Evolutionary conservation across 2,888 invertebrate genomes (phyloP).

Genomic region (Melipona bicolor): DNA sequence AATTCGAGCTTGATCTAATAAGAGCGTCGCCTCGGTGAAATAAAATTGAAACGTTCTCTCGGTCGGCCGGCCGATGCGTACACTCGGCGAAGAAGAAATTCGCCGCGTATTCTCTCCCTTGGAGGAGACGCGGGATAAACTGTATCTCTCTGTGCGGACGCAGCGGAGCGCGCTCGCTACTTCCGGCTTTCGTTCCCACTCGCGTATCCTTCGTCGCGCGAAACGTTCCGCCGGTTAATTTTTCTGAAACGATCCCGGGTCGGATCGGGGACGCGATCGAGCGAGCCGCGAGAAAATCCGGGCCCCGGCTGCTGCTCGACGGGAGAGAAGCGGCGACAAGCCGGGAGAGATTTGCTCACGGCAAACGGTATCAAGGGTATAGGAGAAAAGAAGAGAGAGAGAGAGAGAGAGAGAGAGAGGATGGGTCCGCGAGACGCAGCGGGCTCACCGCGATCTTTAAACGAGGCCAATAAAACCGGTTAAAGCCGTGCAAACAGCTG

Average conservation of each 20-base stretch:
- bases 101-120: conserved; percentile 24
- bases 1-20: conserved; percentile 69
- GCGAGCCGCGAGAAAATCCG: conserved; percentile 3
- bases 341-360: conserved; percentile 23
- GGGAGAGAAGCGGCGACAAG: background rate
- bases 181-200: background rate
- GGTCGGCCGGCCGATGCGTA: background rate
- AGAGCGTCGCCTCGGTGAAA: conserved; percentile 25
- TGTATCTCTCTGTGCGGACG: conserved; percentile 63
- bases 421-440: conserved; percentile 4
- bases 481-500: conserved; percentile 58
- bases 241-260: conserved; percentile 6
- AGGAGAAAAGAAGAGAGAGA: too few species aligned
- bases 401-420: background rate
- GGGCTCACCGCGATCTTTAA: conserved; percentile 32
- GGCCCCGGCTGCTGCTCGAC: background rate
- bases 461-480: conserved; percentile 55
- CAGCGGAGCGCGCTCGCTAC: conserved; percentile 52
- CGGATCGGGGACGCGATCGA: background rate
- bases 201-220: background rate
- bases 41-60: conserved; percentile 63
- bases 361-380: conserved; percentile 33
- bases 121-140: conserved; percentile 59
- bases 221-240: conserved; percentile 4
- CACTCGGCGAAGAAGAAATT: conserved; percentile 45